Conservation (phyloP, 1,140 invertebrate species). For the Condylostylus longicornis region DNA sequence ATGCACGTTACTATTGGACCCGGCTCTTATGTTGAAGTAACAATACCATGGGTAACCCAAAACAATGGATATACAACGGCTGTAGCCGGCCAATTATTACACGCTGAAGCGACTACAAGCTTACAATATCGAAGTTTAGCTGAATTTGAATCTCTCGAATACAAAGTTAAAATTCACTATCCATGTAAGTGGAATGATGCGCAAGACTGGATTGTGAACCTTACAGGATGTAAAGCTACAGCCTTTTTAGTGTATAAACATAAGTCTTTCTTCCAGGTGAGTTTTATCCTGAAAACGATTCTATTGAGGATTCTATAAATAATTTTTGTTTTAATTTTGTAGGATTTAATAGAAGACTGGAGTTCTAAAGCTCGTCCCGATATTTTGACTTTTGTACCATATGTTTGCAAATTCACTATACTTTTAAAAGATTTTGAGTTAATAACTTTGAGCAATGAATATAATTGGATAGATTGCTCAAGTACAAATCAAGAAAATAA, state of each 20-base stretch:
- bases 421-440: conserved; percentile 92
- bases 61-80: conserved; percentile 76
- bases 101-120: conserved; percentile 88
- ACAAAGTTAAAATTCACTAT: conserved; percentile 64
- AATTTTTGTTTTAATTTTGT: conserved; percentile 16
- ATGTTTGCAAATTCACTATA: conserved; percentile 87
- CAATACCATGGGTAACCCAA: conserved; percentile 82
- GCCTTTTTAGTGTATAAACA: conserved; percentile 84
- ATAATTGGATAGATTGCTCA: conserved; percentile 98
- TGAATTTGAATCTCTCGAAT: conserved; percentile 89
- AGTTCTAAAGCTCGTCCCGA: conserved; percentile 77
- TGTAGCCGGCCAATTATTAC: conserved; percentile 81
- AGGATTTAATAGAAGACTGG: conserved; percentile 93
- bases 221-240: conserved; percentile 88
- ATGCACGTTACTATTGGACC: conserved; percentile 86
- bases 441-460: conserved; percentile 86
- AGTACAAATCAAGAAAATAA: conserved; percentile 89
- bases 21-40: conserved; percentile 88
- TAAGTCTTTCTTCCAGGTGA: conserved; percentile 81
- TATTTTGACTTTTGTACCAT: conserved; percentile 88
- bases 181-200: conserved; percentile 88
- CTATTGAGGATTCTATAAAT: conserved; percentile 1
- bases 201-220: conserved; percentile 77
- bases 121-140: conserved; percentile 79
- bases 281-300: conserved; percentile 7